phyloP scores from a whole-genome alignment of 2,888 invertebrate species.

The Amphiduros pacificus region DNA sequence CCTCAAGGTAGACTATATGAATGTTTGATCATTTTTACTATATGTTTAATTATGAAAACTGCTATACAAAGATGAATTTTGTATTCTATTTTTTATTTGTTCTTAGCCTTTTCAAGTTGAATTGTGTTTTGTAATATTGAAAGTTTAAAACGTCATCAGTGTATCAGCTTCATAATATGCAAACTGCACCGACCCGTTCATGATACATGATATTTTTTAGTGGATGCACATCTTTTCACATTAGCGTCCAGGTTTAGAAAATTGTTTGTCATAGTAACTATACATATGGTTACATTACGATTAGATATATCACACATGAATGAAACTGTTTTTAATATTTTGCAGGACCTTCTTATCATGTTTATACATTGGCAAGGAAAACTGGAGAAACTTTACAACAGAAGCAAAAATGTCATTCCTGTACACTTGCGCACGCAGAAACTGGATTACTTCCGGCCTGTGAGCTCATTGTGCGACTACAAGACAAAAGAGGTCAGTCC shows the following conservation, averaged over 20 bases:
- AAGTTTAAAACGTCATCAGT: no score
- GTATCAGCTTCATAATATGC: no score
- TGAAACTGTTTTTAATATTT: background rate
- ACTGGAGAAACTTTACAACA: constrained; percentile 45
- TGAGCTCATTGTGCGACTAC: constrained; percentile 45
- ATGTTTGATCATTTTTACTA: background rate
- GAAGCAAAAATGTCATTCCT: constrained; percentile 47
- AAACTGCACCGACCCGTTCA: no score
- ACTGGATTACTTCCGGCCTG: constrained; percentile 41
- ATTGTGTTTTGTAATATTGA: no score
- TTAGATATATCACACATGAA: no score
- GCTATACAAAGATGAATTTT: no score
- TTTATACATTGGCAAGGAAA: constrained; percentile 56
- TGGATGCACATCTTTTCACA: background rate
- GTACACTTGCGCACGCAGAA: constrained; percentile 40
- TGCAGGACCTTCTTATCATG: constrained; percentile 48
- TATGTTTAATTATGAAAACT: background rate
- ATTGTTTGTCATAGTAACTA: no score
- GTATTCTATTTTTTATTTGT: no score
- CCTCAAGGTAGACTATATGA: constrained; percentile 41
- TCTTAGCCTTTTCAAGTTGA: no score
- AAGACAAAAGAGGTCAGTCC: constrained; percentile 42
- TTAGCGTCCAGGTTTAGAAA: background rate
- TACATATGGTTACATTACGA: no score
- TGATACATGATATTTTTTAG: no score